Conservation (phyloP, 2,113 vertebrate species). For the Eublepharis macularius region DNA sequence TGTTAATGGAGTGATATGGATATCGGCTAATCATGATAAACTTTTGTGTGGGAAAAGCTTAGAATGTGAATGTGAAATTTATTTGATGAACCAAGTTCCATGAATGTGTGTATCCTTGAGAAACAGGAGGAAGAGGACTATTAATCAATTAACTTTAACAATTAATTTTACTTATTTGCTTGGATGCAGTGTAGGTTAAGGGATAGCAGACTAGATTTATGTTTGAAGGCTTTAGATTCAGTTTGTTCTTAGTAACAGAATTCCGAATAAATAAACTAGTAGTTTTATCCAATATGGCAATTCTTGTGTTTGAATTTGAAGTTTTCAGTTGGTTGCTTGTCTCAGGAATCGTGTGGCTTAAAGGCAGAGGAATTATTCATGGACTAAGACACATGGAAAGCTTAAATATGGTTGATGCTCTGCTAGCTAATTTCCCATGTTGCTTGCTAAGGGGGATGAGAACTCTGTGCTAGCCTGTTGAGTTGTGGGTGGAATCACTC, state of each 20-base stretch:
- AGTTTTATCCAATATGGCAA: neutral
- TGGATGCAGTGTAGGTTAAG: neutral
- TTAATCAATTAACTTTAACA: neutral
- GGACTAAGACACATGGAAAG: conserved; percentile 33
- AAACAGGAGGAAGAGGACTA: neutral
- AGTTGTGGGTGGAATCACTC: neutral
- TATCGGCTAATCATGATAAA: neutral
- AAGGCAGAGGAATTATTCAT: conserved; percentile 2
- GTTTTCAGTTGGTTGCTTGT: neutral
- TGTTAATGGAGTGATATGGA: neutral
- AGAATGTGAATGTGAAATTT: neutral
- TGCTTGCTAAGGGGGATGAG: conserved; percentile 25
- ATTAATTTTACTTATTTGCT: neutral
- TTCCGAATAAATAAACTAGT: neutral
- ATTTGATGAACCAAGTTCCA: neutral
- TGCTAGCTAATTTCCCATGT: conserved; percentile 44
- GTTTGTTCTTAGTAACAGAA: neutral
- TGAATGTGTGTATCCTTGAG: neutral
- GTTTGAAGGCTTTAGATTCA: neutral
- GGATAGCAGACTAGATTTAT: neutral
- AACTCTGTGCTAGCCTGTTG: conserved; percentile 28
- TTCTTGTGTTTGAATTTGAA: conserved; percentile 4
- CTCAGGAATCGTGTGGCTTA: neutral
- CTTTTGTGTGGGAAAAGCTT: neutral
- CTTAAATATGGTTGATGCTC: conserved; percentile 31